Evolutionary conservation across 2,113 vertebrate genomes (phyloP), one percentile per base, ranked within the genome.

Genomic region (Tragelaphus strepsiceros): DNA sequence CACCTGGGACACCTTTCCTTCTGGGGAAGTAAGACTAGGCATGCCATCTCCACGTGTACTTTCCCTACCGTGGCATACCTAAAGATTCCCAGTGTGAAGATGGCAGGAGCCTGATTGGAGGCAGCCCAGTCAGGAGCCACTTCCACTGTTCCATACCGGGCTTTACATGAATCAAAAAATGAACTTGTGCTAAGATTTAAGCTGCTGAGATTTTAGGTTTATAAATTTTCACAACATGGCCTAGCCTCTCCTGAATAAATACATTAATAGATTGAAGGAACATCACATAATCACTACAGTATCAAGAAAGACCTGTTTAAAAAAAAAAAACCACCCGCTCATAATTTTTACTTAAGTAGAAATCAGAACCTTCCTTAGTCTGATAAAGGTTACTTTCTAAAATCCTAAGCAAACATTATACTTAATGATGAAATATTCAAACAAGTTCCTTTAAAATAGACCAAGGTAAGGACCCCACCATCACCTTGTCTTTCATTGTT

Each of bases 241-340:
- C 61, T 17, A 2, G 4, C 53, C 13, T 19, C 54, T 26, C 54
- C 90, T 4, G 24, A 17, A 28, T 14, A 28, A 14, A 61, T 53
- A 17, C 6, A 0, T 2, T 6, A 32, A 35, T 35, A 67, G 17
- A 6, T 7, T 21, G 19, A 32, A 93, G 61, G 51, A 74, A 11
- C n/a, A 15, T n/a, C 28, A 10, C 3, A 1, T 2, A 2, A n/a
- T 51, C 30, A 22, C 14, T 39, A 12, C 46, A 5, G 1, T 2
- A 9, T 24, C 17, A 74, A 17, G 43, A 16, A 71, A 67, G 88
- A 30, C 56, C 59, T 49, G 21, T 51, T 64, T 35, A 10, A 74
- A 64, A 61, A 58, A 6, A 64, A 46, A 80, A 43, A 24, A 24
- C 12, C 1, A 24, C 43, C 53, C 6, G 2, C 12, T 43, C 21